These are phyloP conservation scores for Acleris sparsana DNA, from an alignment of 2,888 invertebrate species.

Conservation along the genomic window DNA sequence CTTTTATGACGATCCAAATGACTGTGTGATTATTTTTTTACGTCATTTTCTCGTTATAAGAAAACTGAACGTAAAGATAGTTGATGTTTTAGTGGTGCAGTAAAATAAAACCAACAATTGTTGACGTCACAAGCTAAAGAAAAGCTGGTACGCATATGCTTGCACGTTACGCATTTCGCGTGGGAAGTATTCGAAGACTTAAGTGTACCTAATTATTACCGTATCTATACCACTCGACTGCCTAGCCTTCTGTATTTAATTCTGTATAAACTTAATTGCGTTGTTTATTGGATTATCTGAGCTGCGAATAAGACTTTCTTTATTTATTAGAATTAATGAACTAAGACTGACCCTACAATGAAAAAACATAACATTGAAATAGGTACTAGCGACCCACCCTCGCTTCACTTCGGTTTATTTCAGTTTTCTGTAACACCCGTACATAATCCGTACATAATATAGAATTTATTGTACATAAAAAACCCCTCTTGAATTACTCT, in stretches of 20 bases:
- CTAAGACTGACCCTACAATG: too few species aligned
- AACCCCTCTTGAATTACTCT: too few species aligned
- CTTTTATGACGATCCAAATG: constrained; percentile 17
- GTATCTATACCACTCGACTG: constrained; percentile 17
- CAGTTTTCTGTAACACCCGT: too few species aligned
- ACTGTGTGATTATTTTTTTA: constrained; percentile 12
- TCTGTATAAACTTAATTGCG: constrained; percentile 23
- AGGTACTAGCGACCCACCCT: too few species aligned
- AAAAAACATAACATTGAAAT: too few species aligned
- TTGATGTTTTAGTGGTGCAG: constrained; percentile 7
- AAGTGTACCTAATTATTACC: constrained; percentile 3
- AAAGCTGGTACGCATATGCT: constrained; percentile 27
- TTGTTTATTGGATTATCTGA: constrained; percentile 13
- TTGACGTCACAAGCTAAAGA: constrained; percentile 26
- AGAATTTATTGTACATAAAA: too few species aligned
- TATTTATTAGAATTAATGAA: not conserved
- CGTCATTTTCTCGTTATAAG: not conserved
- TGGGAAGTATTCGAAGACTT: constrained; percentile 28
- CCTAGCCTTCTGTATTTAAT: constrained; percentile 20
- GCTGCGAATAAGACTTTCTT: not conserved
- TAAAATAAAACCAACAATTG: constrained; percentile 6
- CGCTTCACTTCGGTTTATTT: too few species aligned
- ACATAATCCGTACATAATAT: too few species aligned
- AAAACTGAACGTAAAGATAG: not conserved
- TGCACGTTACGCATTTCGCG: constrained; percentile 15